Evolutionary conservation across 2,888 invertebrate genomes (phyloP), one percentile per base, ranked within the genome.

Genomic region (Drosophila neotestacea): DNA sequence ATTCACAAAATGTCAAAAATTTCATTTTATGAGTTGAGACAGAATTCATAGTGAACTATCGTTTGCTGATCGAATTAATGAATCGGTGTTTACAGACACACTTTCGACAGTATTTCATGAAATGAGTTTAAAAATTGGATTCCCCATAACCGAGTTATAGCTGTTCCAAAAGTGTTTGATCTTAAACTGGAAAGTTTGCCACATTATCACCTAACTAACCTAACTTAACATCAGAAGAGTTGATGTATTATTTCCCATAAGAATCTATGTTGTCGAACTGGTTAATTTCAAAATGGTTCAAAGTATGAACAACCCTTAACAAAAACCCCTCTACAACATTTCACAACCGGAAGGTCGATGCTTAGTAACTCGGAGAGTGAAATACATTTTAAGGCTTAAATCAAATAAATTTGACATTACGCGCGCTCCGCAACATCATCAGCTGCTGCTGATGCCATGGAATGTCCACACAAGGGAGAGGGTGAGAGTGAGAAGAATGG

Each of bases 371-470:
- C 52, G 30, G n/a, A 55, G 34, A 22, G 42, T 41, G 16, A 55
- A 60, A 51, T 56, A 47, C 4, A 61, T 62, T 54, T 60, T 51
- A 22, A 47, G 54, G 59, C 54, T 70, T 61, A 61, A 75, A 70
- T 64, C 65, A 77, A 77, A 75, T 75, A 71, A 79, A 76, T 67
- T 63, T 63, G 54, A 65, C 54, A 72, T 66, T 70, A 82, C 77
- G 74, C 88, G 83, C 85, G 88, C 82, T 81, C 50, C 32, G 46
- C 75, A 75, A 73, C 62, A 83, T 77, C 81, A 86, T 82, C 81
- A 85, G 81, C 81, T 81, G 79, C 70, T 72, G 64, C 61, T 70
- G 48, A 50, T 44, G 55, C 75, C 41, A 38, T 73, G 74, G 63
- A 48, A 60, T 36, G 10, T 27, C n/a, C 38, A 48, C n/a, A 39